A percentile compares a stretch with the other conserved stretches of the same genome.
Evolutionary conservation across 2,113 vertebrate species (phyloP).

Genomic region (Oceanites oceanicus): DNA sequence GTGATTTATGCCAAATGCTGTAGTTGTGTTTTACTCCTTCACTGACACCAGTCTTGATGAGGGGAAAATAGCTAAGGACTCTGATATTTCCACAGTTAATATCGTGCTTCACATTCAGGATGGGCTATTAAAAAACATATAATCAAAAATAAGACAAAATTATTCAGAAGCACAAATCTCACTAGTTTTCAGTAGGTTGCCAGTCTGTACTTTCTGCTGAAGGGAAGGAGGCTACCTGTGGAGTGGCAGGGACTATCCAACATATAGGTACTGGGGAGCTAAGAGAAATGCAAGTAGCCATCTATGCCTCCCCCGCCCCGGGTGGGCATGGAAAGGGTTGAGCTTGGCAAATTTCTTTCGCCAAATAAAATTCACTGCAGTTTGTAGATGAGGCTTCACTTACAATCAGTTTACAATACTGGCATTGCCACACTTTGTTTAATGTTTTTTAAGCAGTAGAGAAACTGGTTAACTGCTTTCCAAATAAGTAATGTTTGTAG

Average conservation of each 20-base stretch:
- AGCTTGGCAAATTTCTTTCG: not conserved
- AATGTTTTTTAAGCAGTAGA: not conserved
- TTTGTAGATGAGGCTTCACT: not conserved
- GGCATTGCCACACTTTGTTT: not conserved
- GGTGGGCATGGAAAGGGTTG: not conserved
- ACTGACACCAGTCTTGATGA: not conserved
- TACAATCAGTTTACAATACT: not conserved
- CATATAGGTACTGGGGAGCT: not conserved
- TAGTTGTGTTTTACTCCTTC: not conserved
- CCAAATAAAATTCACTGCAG: not conserved
- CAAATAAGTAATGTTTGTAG: not conserved
- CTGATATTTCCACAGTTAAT: not conserved
- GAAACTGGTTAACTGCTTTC: not conserved
- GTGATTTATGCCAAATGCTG: not conserved
- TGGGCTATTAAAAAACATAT: not conserved
- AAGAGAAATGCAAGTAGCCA: not conserved
- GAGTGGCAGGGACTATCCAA: not conserved
- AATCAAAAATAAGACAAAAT: not conserved
- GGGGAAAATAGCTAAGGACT: not conserved
- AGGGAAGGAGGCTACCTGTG: not conserved
- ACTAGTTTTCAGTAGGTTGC: not conserved
- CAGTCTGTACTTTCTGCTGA: not conserved
- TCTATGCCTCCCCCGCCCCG: fast-evolving
- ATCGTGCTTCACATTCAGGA: not conserved
- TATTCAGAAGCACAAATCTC: not conserved